Percentiles rank a stretch among this genome's conserved stretches.
These are phyloP conservation scores for Dufourea novaeangliae DNA, from an alignment of 1,140 invertebrate species.

Conservation along the genomic window DNA sequence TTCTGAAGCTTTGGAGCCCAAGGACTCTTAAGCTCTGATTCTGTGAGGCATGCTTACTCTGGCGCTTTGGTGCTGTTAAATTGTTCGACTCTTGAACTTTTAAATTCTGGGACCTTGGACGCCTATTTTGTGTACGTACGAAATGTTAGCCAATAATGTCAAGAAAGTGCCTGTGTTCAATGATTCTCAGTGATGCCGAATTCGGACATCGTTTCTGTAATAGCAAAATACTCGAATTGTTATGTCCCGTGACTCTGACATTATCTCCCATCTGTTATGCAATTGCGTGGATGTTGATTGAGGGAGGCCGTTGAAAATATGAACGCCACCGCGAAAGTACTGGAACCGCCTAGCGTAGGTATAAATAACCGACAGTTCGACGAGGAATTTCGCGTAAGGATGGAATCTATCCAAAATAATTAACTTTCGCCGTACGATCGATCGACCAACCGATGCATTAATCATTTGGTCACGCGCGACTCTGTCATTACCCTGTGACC, in stretches of 20 bases:
- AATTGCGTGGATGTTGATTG: slow-evolving; percentile 13
- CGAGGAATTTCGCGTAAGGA: slow-evolving; percentile 27
- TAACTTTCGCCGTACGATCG: slow-evolving; percentile 16
- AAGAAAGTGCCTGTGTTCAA: too few species aligned
- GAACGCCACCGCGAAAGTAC: slow-evolving; percentile 20
- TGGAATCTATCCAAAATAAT: slow-evolving; percentile 19
- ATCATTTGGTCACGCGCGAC: background rate
- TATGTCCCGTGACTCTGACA: slow-evolving; percentile 8
- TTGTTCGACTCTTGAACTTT: too few species aligned
- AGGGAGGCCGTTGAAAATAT: slow-evolving; percentile 21
- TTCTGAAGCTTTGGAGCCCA: too few species aligned
- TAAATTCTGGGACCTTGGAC: too few species aligned
- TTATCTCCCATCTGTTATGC: slow-evolving; percentile 9
- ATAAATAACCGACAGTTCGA: slow-evolving; percentile 20
- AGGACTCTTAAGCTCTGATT: too few species aligned
- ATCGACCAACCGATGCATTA: background rate
- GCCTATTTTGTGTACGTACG: too few species aligned
- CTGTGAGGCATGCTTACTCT: too few species aligned
- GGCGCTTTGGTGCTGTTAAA: too few species aligned
- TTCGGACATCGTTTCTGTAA: too few species aligned
- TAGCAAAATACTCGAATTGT: background rate
- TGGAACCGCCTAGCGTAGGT: slow-evolving; percentile 7
- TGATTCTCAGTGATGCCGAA: too few species aligned
- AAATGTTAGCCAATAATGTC: too few species aligned
- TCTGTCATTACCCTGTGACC: background rate